Base-by-base conservation (phyloP, 2,888 invertebrate species). In the Eristalinus sepulchralis region DNA sequence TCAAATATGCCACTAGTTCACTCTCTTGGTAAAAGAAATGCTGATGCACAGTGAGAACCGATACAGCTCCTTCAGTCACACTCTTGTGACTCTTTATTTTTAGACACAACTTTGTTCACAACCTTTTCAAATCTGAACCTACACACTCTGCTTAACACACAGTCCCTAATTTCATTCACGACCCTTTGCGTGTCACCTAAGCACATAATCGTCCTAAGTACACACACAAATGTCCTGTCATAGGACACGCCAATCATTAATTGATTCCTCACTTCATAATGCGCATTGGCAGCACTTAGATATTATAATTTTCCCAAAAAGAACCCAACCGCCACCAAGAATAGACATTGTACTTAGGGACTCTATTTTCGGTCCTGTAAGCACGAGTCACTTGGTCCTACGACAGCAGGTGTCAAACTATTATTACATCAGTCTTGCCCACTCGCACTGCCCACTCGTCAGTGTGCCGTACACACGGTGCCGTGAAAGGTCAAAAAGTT, bases 401-500 rank as follows among this genome's bases (percentile, higher is more conserved):
- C 34, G 4, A 10, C 34, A 10, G 34, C 34, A 34, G 47, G 47
- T 47, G 47, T 17, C 17, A 47, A 9, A 2, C 17, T 17, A 17
- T 47, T 17, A 17, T 47, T 47, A 47, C 47, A 17, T 17, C 47
- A 17, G 47, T 17, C 47, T 6, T 47, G 47, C 47, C n/a, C 47
- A 6, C n/a, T 36, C 3, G 2, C 1, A n/a, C 39, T n/a, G n/a
- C n/a, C n/a, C 47, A 5, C 17, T 47, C 17, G 47, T 6, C 47
- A 47, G 5, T 47, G 47, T 17, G 3, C 47, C 5, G 17, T 17
- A 17, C 47, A 17, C 47, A 47, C 47, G 17, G 34, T 8, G 34
- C 24, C 60, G 39, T 17, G 17, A 70, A 70, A 70, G 59, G 71
- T 47, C 39, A 71, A 60, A 31, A 20, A 22, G 27, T 53, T 47